Evolutionary conservation across 2,113 vertebrate genomes (phyloP).

Genomic region (Andinoacara biseriatus): DNA sequence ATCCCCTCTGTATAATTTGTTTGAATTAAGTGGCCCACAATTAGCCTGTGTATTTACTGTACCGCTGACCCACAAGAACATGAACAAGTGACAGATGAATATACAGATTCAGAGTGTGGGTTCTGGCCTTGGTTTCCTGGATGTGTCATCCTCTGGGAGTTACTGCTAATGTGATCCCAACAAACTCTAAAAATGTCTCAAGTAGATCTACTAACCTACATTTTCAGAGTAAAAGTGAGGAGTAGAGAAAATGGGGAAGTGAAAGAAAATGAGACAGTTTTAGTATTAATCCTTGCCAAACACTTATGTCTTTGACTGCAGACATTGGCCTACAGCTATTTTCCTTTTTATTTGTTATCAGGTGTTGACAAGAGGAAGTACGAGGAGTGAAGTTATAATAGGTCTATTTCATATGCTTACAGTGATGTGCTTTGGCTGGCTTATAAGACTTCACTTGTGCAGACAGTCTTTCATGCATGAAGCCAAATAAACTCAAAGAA

Average conservation of each 20-base stretch:
- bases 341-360: not conserved
- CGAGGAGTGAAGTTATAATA: not conserved
- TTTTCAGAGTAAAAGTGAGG: conserved; percentile 5
- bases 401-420: not conserved
- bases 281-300: not conserved
- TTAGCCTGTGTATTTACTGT: not conserved
- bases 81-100: conserved; percentile 23
- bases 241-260: not conserved
- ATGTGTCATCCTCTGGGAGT: conserved; percentile 36
- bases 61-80: not conserved
- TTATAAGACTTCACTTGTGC: too few species aligned
- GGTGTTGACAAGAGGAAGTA: not conserved
- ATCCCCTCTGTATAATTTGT: not conserved
- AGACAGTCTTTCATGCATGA: not conserved
- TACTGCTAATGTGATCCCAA: conserved; percentile 36
- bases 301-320: not conserved
- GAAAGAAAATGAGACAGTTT: not conserved
- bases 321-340: not conserved
- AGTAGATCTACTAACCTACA: conserved; percentile 48
- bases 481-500: not conserved
- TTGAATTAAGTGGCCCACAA: not conserved
- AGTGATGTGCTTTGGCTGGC: too few species aligned
- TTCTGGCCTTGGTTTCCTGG: conserved; percentile 16
- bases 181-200: conserved; percentile 47
- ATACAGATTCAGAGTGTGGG: conserved; percentile 1